Conservation (phyloP, 2,797 vertebrate genomes). For the Gouania willdenowi region DNA sequence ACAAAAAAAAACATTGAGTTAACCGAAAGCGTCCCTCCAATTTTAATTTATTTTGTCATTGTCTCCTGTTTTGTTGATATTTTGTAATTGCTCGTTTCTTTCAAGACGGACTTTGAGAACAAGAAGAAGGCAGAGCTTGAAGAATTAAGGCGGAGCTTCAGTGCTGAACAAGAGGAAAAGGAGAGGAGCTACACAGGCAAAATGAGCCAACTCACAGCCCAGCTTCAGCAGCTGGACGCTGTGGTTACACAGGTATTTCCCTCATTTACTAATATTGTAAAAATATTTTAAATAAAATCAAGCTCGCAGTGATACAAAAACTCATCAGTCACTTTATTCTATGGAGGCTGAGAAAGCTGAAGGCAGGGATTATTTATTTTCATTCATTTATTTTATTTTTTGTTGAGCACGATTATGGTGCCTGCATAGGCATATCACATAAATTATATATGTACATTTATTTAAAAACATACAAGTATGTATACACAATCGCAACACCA, state of each 20-base stretch:
- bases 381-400: too few relatives aligned
- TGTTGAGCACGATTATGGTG: too few relatives aligned
- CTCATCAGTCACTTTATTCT: too few relatives aligned
- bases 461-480: too few relatives aligned
- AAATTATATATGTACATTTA: too few relatives aligned
- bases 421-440: too few relatives aligned
- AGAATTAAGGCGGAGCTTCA: conserved; percentile 63
- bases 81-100: conserved; percentile 5
- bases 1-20: conserved; percentile 1
- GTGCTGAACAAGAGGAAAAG: conserved; percentile 62
- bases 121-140: conserved; percentile 67
- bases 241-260: conserved; percentile 81
- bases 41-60: background rate
- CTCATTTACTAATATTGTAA: too few relatives aligned
- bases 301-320: too few relatives aligned
- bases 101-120: conserved; percentile 77
- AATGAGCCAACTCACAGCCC: conserved; percentile 70
- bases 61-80: conserved; percentile 5
- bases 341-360: too few relatives aligned
- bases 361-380: too few relatives aligned
- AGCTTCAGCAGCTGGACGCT: conserved; percentile 77
- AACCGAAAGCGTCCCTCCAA: background rate
- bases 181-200: conserved; percentile 66
- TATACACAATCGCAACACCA: too few relatives aligned
- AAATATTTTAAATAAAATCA: too few relatives aligned